Percentiles rank a stretch among this genome's conserved stretches.
These are phyloP conservation scores for Carassius gibelio DNA, from an alignment of 2,113 vertebrate genomes.

Conservation along the genomic window DNA sequence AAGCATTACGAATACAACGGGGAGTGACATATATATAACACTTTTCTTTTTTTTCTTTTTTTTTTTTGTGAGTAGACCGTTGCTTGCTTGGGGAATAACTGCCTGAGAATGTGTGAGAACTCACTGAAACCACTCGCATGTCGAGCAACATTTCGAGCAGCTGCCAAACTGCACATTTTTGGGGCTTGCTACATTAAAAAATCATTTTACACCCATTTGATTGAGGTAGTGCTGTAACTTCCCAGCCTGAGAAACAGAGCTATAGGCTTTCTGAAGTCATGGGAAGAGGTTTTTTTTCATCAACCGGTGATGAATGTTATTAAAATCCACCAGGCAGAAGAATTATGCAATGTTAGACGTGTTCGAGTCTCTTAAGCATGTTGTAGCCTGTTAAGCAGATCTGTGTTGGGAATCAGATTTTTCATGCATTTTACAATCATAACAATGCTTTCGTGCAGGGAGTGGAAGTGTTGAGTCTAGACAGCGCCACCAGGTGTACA, in stretches of 20 bases:
- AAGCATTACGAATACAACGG: not conserved
- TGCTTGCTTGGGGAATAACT: constrained; percentile 37
- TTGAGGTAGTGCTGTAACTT: not conserved
- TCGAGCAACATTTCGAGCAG: constrained; percentile 34
- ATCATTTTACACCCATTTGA: not conserved
- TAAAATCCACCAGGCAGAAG: not conserved
- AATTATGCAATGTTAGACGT: not conserved
- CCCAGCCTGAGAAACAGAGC: not conserved
- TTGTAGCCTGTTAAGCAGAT: constrained; percentile 23
- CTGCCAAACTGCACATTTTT: constrained; percentile 39
- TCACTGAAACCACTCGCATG: not conserved
- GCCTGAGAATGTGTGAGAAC: constrained; percentile 3
- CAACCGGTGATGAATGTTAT: not conserved
- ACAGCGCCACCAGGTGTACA: constrained; percentile 39
- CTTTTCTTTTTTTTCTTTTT: not conserved
- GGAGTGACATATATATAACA: not conserved
- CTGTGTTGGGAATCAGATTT: not conserved
- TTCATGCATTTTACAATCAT: not conserved
- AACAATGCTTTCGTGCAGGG: constrained; percentile 22
- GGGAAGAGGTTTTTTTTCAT: not conserved
- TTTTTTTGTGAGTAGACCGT: constrained; percentile 16
- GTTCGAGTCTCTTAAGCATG: not conserved
- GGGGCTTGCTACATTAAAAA: not conserved
- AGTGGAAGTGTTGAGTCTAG: not conserved
- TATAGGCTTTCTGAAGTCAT: not conserved